Percentiles rank a stretch among this genome's conserved stretches.
These are phyloP conservation scores for Palythoa caribaeorum DNA, from an alignment of 92 coral and sea anemone species.

Conservation along the genomic window DNA sequence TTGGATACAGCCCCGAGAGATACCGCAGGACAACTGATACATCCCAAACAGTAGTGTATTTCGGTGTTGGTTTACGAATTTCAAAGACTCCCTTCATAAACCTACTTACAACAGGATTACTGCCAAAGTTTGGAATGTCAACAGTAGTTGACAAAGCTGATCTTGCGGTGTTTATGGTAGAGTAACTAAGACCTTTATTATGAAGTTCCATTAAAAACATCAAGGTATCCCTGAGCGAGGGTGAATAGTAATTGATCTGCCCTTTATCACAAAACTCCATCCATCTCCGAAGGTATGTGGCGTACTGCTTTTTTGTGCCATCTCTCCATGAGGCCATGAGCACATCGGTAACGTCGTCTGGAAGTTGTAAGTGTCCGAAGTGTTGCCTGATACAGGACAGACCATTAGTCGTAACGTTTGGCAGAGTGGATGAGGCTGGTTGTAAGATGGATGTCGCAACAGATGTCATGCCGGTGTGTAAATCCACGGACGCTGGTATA, in stretches of 20 bases:
- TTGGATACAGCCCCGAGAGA: not conserved
- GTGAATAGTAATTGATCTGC: slow-evolving; percentile 12
- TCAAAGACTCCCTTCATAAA: slow-evolving; percentile 8
- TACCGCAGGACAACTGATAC: not conserved
- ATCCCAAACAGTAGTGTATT: not conserved
- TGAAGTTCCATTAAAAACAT: not conserved
- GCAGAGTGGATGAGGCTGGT: slow-evolving; percentile 58
- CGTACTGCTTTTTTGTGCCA: not conserved
- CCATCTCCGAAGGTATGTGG: slow-evolving; percentile 29
- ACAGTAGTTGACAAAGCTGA: not conserved
- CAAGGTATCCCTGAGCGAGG: not conserved
- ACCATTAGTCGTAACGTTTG: slow-evolving; percentile 24
- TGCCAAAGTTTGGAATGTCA: not conserved
- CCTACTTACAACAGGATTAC: not conserved
- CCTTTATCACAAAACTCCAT: slow-evolving; percentile 13
- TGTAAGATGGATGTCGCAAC: slow-evolving; percentile 50
- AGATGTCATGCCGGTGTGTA: slow-evolving; percentile 41
- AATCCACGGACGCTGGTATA: slow-evolving; percentile 61
- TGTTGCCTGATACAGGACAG: slow-evolving; percentile 65
- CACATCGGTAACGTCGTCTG: slow-evolving; percentile 40
- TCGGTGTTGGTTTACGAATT: not conserved
- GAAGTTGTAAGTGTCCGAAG: slow-evolving; percentile 37
- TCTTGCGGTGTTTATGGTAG: slow-evolving; percentile 3
- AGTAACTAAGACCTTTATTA: not conserved
- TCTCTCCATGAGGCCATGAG: slow-evolving; percentile 14